A percentile compares a stretch with the other conserved stretches of the same genome.
Evolutionary conservation across 2,797 vertebrate genomes (phyloP).

Genomic region (Hypotaenidia okinawae): DNA sequence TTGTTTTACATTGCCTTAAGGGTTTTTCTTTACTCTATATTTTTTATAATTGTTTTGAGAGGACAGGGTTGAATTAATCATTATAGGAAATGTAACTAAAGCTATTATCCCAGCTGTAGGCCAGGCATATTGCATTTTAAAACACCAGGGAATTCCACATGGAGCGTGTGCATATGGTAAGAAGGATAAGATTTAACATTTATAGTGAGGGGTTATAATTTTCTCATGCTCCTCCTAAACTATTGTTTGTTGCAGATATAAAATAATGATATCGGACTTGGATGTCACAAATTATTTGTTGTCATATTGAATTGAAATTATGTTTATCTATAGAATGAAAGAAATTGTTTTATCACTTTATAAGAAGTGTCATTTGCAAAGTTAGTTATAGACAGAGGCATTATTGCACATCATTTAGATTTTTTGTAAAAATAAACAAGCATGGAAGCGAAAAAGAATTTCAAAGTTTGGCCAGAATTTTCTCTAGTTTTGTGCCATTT

Average conservation of each 20-base stretch:
- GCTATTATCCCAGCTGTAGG: not conserved
- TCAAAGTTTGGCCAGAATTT: not conserved
- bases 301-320: not conserved
- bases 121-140: not conserved
- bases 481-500: not conserved
- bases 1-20: not conserved
- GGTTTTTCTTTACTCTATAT: not conserved
- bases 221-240: not conserved
- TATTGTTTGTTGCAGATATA: not conserved
- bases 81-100: not conserved
- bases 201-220: not conserved
- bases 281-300: not conserved
- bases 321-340: not conserved
- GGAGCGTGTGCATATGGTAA: not conserved
- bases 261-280: not conserved
- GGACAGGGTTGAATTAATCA: not conserved
- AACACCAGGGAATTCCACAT: not conserved
- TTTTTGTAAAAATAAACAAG: not conserved
- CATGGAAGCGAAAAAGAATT: not conserved
- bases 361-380: not conserved
- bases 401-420: not conserved
- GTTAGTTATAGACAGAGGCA: not conserved
- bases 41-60: not conserved
- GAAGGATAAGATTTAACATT: not conserved
- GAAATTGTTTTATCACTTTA: not conserved